Base-by-base conservation (phyloP, 2,888 invertebrate genomes). In the Chymomyza procnemis region DNA sequence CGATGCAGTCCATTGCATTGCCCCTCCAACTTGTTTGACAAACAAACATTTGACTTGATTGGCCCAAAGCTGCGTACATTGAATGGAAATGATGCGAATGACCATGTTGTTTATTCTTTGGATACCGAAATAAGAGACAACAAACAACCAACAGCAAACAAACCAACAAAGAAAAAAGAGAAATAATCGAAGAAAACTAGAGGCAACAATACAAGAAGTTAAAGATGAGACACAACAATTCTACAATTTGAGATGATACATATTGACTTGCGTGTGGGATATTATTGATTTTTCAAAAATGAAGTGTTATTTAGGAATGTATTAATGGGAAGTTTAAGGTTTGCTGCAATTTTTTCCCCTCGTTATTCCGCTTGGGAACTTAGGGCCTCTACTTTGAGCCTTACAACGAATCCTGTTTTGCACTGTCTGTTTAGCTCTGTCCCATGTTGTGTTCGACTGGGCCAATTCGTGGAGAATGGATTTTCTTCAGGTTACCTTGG, bases 21-120 rank as follows among this genome's bases (percentile, higher is more conserved):
- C 30, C 48, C 14, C 30, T 48, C 14, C 22, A 34, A 2, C 58
- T 56, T 14, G 48, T 67, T 69, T 71, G 56, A 47, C 55, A 5
- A n/a, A 18, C 75, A 75, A 71, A 75, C 73, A 66, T 74, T 64
- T 67, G 67, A 14, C 8, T 41, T 41, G 34, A 12, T 41, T 41
- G 34, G 34, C 34, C 34, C 34, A 41, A 41, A 41, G 34, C 34
- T 41, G 34, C 34, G 34, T 41, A 41, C 34, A 41, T 12, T 41
- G 34, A 41, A 41, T 41, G 34, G 34, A 41, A 41, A 41, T 41
- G 34, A 41, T 14, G 34, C 34, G 34, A 41, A 41, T 12, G 12
- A 12, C 34, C 34, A 12, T 12, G 12, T 12, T 41, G 34, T 41
- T 41, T 41, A 12, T 14, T 41, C n/a, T 41, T 41, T 41, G 6